Evolutionary conservation across 2,888 invertebrate species (phyloP), one percentile per base, ranked within the genome.

Genomic region (Palloptera scutellata): DNA sequence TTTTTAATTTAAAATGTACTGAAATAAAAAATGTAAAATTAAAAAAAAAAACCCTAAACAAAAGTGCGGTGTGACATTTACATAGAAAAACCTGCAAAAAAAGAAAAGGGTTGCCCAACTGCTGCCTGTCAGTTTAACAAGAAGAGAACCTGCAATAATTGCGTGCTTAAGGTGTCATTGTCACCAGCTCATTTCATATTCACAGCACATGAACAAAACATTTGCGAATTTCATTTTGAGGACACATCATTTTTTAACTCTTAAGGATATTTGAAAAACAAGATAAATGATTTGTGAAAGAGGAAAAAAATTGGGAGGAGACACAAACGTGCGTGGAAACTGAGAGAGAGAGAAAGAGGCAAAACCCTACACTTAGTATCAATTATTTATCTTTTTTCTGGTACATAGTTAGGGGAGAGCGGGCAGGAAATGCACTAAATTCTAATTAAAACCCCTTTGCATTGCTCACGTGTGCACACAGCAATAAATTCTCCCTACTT

Each of bases 381-480:
- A 30, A 30, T 30, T 30, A 30, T 30, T 30, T 30, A n/a, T n/a
- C n/a, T 30, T 30, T 30, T 30, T 30, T 30, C 6, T 30, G 2
- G 30, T 30, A 30, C 6, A n/a, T 30, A 30, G 30, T 30, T 20
- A 12, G 19, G 13, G 55, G 9, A 40, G 63, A 54, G 60, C 6
- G 12, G 9, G 15, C 10, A 41, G 40, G 11, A 15, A 41, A 17
- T 12, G 30, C 48, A 55, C 60, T 69, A 65, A 69, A 65, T 61
- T 64, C 67, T 71, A 71, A 71, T 71, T 71, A 69, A 71, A 71
- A 71, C 65, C 67, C 71, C 67, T 69, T 69, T 67, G 69, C 67
- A 51, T 64, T 69, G 63, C 69, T 67, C 65, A 59, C 61, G 67
- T 64, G 61, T 69, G 67, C 45, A 67, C 67, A 61, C 43, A 69